Evolutionary conservation across 2,888 invertebrate genomes (phyloP).

Genomic region (Caenorhabditis sp.): DNA sequence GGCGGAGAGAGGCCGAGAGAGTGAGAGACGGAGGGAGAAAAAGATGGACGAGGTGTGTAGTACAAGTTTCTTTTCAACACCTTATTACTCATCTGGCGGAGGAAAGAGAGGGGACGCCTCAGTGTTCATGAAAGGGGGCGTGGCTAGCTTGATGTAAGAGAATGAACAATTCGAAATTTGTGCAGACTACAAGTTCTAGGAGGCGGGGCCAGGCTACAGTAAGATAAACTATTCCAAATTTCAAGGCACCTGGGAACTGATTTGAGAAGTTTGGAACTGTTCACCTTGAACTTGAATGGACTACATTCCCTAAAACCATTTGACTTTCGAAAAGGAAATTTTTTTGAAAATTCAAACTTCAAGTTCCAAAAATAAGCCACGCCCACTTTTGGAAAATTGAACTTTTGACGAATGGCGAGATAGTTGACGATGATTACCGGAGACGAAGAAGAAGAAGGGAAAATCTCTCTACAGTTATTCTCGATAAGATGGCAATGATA

Average conservation of each 20-base stretch:
- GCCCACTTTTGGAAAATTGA: background rate
- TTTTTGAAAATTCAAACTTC: background rate
- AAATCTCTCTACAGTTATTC: background rate
- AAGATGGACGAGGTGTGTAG: conserved; percentile 1
- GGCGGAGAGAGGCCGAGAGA: too few species aligned
- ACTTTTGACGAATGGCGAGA: background rate
- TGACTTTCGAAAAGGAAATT: background rate
- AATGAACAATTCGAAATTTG: too few species aligned
- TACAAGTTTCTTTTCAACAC: background rate
- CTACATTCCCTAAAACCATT: background rate
- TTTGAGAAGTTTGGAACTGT: too few species aligned
- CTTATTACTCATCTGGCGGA: background rate
- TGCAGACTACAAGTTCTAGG: too few species aligned
- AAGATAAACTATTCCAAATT: too few species aligned
- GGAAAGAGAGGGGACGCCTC: background rate
- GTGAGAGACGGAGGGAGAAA: conserved; percentile 11
- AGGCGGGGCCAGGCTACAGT: too few species aligned
- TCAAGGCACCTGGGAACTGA: too few species aligned
- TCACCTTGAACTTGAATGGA: too few species aligned
- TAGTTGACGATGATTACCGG: too few species aligned
- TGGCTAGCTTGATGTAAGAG: too few species aligned
- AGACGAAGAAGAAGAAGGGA: conserved; percentile 5
- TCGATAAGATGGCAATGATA: conserved; percentile 18
- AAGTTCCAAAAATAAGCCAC: background rate
- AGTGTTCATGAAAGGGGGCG: background rate